Conservation (phyloP, 2,797 vertebrate species). For the Mormyrops attenuatus region DNA sequence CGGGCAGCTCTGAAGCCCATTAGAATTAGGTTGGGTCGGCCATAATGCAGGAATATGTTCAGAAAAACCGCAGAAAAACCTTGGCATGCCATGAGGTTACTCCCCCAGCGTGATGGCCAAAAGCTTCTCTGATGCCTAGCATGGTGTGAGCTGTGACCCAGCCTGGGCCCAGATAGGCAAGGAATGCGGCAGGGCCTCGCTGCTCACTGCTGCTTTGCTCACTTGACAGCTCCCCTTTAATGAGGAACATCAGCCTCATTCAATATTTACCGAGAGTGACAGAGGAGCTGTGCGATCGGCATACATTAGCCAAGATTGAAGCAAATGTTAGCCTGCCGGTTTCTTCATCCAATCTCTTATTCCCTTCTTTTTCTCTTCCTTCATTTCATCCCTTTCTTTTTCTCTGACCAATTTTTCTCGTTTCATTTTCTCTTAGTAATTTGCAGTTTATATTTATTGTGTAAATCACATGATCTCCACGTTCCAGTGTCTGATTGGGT, state of each 20-base stretch:
- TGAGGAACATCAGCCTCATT: background rate
- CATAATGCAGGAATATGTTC: background rate
- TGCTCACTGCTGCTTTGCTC: background rate
- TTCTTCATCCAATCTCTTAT: background rate
- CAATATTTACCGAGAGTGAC: slow-evolving; percentile 4
- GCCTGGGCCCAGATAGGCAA: background rate
- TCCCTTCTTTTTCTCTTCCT: background rate
- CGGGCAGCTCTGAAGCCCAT: background rate
- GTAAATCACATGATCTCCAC: background rate
- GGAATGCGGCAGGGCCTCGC: background rate
- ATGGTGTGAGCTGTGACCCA: background rate
- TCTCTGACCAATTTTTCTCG: background rate
- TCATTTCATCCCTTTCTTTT: background rate
- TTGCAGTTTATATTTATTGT: background rate
- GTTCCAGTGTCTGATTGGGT: background rate
- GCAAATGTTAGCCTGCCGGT: background rate
- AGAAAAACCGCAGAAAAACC: background rate
- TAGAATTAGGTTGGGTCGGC: background rate
- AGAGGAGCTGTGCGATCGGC: background rate
- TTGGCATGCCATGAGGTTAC: background rate
- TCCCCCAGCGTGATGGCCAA: background rate
- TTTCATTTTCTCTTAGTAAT: background rate
- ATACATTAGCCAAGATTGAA: slow-evolving; percentile 12
- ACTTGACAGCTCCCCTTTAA: background rate
- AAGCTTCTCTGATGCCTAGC: background rate